phyloP scores from a whole-genome alignment of 2,888 invertebrate genomes.

The Plagodis pulveraria region DNA sequence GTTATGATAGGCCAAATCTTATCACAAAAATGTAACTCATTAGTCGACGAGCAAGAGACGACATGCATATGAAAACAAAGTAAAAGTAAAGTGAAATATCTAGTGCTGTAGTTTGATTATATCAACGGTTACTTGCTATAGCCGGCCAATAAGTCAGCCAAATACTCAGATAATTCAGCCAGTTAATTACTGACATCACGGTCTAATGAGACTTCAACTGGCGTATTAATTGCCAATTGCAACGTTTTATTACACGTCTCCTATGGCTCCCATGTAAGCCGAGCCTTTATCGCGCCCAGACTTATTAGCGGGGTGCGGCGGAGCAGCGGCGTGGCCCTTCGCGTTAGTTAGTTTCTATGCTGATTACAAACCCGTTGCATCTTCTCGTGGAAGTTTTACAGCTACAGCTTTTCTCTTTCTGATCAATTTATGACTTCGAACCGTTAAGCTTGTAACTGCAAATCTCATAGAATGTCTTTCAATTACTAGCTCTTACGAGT shows the following conservation, averaged over 20 bases:
- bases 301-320: conserved; percentile 33
- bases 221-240: conserved; percentile 35
- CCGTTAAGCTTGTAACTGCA: neutral
- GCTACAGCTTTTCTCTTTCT: conserved; percentile 1
- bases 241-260: conserved; percentile 38
- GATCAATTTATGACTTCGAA: neutral
- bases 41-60: too few relatives aligned
- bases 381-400: neutral
- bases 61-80: too few relatives aligned
- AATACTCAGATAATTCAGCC: conserved; percentile 20
- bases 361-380: conserved; percentile 1
- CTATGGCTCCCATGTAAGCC: conserved; percentile 24
- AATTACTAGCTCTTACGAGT: too few relatives aligned
- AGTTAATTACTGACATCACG: conserved; percentile 19
- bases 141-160: conserved; percentile 17
- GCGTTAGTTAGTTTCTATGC: neutral
- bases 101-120: conserved; percentile 3
- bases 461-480: too few relatives aligned
- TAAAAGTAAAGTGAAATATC: neutral
- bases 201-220: conserved; percentile 17
- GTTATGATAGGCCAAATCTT: neutral
- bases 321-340: conserved; percentile 5
- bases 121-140: conserved; percentile 7
- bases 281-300: conserved; percentile 29
- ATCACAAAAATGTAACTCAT: too few relatives aligned